Evolutionary conservation across 2,888 invertebrate species (phyloP), one percentile per base, ranked within the genome.

Genomic region (Elegia similella): DNA sequence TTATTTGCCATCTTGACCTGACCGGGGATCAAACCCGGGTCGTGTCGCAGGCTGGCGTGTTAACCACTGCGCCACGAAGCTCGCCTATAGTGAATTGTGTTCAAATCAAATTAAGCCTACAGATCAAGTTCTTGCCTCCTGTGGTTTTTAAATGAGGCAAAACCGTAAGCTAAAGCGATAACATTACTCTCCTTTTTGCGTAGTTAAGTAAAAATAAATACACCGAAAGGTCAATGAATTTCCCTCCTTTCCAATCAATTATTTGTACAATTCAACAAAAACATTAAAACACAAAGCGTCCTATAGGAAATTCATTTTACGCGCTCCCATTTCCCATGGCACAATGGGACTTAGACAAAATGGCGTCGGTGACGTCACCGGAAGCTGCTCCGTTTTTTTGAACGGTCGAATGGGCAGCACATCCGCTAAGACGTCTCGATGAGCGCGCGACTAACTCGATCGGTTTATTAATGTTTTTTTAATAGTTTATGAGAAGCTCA

Each of bases 341-440:
- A 86, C 85, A 83, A 85, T 85, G 84, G 85, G 88, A 89, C 88
- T 88, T 88, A 56, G 56, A 56, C 56, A 56, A 84, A 82, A 84
- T 84, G 84, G 84, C 82, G 80, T 60, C 75, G 74, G 63, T 88
- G 88, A 88, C 88, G 88, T 88, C 88, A 79, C 88, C 90, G 90
- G 90, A 90, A 90, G 84, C 82, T 79, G 78, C 90, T 90, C 89
- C 89, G 89, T 89, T 88, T 89, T 91, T 91, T 84, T 84, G 88
- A 87, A 89, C 88, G 90, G 90, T 91, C 90, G 88, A 89, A 86
- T 87, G 88, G 83, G 87, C 88, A 88, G 89, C 78, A 88, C 90
- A 90, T 91, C 90, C 90, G 76, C 67, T 68, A 90, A 90, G 90
- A 91, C 90, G 89, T 86, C 87, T 84, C 89, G 81, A 82, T 89